Conservation (phyloP, 2,888 invertebrate species). For the Cephalotes varians region DNA sequence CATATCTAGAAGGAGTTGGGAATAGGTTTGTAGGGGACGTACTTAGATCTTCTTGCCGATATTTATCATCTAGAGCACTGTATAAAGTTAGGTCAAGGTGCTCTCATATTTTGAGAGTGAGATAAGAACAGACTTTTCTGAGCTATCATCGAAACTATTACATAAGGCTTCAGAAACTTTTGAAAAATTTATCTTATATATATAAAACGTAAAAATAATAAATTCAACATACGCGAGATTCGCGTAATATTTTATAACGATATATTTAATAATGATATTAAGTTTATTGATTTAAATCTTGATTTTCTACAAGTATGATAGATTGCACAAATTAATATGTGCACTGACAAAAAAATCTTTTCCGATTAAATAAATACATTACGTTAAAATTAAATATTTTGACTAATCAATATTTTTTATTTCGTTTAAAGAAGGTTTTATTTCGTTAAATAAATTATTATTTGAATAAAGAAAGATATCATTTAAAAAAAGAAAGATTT, state of each 20-base stretch:
- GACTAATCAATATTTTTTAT: too few relatives aligned
- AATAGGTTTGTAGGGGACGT: neutral
- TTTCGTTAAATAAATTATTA: too few relatives aligned
- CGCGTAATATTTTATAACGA: conserved; percentile 10
- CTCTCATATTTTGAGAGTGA: conserved; percentile 48
- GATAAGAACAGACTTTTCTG: conserved; percentile 49
- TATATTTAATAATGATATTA: neutral
- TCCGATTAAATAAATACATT: too few relatives aligned
- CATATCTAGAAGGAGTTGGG: conserved; percentile 39
- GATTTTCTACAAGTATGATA: neutral
- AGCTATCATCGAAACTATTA: neutral
- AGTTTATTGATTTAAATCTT: conserved; percentile 11
- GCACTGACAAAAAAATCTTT: too few relatives aligned
- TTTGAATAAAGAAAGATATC: too few relatives aligned
- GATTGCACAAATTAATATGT: neutral
- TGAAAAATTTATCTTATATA: neutral
- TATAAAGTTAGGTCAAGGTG: conserved; percentile 46
- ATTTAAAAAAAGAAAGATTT: too few relatives aligned
- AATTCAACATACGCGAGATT: neutral
- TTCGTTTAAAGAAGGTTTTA: too few relatives aligned
- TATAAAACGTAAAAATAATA: neutral
- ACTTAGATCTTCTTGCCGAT: conserved; percentile 53
- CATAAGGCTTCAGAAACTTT: neutral
- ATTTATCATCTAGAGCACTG: conserved; percentile 54
- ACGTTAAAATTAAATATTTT: too few relatives aligned